Base-by-base conservation (phyloP, 2,113 vertebrate genomes). In the Excalfactoria chinensis region DNA sequence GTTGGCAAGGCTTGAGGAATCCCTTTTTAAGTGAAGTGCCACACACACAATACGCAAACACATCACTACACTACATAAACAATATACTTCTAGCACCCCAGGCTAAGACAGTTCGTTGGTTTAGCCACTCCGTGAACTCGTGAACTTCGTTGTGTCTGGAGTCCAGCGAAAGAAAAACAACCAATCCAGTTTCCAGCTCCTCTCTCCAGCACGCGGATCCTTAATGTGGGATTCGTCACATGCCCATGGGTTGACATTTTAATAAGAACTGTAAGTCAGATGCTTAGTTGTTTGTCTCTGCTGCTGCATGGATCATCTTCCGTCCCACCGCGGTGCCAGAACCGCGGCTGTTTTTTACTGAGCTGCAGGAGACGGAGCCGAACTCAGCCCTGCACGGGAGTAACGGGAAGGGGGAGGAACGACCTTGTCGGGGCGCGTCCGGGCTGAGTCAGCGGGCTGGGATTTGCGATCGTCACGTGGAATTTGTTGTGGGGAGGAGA, bases 291-390 rank as follows among this genome's bases (percentile, higher is more conserved):
- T 88, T 93, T 93, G 92, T 89, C 60, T 40, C 56, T 64, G 62
- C 62, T 93, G 44, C 46, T 60, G 60, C 79, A 19, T 91, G 88
- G 63, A 76, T 96, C 93, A 96, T 48, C 93, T 96, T 96, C 95
- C 95, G 93, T 92, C 68, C 79, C 64, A 84, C 67, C 69, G 60
- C 18, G 76, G 78, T 59, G 71, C 64, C 89, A 56, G 58, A 63
- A 87, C 89, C 2, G 5, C 49, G 58, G 25, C 28, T 93, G 82
- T 94, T 95, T 25, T 94, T 94, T 44, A 46, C 10, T 34, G 90
- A 91, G 68, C 78, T 55, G 37, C 49, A 85, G 71, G n/a, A 82
- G 55, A 44, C 10, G 55, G 67, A 32, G 78, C 70, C 48, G 58
- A 75, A 48, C 68, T 53, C 44, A 18, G 49, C 7, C 67, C 40